Conservation (phyloP, 2,888 invertebrate species). For the Erebia epiphron region DNA sequence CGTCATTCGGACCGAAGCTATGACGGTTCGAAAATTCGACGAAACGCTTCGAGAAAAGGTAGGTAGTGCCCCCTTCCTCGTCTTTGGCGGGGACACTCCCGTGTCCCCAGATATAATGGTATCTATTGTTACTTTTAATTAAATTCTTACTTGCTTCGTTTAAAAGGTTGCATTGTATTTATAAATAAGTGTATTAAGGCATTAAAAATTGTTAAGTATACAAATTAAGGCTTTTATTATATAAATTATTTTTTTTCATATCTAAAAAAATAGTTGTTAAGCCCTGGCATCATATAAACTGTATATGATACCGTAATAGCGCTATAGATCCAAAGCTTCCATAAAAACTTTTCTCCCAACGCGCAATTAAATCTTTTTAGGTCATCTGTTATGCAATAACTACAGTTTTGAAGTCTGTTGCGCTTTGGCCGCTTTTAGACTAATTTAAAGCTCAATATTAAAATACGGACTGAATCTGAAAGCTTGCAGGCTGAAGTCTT, state of each 20-base stretch:
- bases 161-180: too few species aligned
- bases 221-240: too few species aligned
- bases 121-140: too few species aligned
- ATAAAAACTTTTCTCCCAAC: slow-evolving; percentile 9
- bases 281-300: background rate
- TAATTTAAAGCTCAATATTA: background rate
- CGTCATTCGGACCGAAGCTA: too few species aligned
- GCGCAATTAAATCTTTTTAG: slow-evolving; percentile 21
- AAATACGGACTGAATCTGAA: background rate
- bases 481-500: background rate
- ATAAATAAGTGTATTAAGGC: too few species aligned
- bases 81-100: too few species aligned
- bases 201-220: too few species aligned
- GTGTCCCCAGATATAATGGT: too few species aligned
- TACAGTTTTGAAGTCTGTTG: background rate
- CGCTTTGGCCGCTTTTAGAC: slow-evolving; percentile 3
- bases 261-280: background rate
- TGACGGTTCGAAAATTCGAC: too few species aligned
- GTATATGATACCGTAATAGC: background rate
- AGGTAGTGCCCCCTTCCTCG: too few species aligned
- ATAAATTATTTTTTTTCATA: background rate
- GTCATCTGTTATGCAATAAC: slow-evolving; percentile 19
- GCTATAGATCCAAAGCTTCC: background rate
- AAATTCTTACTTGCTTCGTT: too few species aligned
- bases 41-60: too few species aligned